phyloP scores from a whole-genome alignment of 2,797 vertebrate species.

The Liparis tanakae region DNA sequence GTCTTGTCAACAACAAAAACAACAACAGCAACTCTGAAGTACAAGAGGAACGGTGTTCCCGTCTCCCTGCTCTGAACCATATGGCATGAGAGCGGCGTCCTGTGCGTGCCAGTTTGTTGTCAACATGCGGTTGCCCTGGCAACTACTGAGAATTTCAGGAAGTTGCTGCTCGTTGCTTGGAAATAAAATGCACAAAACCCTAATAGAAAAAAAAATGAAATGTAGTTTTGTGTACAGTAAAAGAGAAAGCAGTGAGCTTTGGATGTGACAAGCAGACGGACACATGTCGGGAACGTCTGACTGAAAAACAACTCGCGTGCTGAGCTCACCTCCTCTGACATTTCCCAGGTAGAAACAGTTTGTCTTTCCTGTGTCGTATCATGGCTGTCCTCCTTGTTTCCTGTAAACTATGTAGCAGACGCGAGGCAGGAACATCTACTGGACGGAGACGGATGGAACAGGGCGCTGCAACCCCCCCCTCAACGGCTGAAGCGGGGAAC shows the following conservation, averaged over 20 bases:
- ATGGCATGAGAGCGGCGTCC: too few species aligned
- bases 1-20: background rate
- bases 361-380: constrained; percentile 52
- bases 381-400: constrained; percentile 54
- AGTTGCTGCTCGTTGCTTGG: background rate
- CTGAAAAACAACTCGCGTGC: constrained; percentile 27
- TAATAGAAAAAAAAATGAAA: too few species aligned
- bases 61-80: background rate
- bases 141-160: background rate
- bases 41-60: background rate
- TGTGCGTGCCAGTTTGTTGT: too few species aligned
- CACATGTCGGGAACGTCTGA: constrained; percentile 32
- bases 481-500: constrained; percentile 68
- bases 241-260: too few species aligned
- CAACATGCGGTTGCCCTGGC: too few species aligned
- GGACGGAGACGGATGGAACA: constrained; percentile 64
- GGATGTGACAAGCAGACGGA: constrained; percentile 8
- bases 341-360: constrained; percentile 4
- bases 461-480: constrained; percentile 48
- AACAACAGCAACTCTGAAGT: background rate
- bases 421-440: constrained; percentile 62
- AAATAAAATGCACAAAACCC: background rate
- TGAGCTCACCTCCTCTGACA: constrained; percentile 15
- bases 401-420: constrained; percentile 41
- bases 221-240: too few species aligned